These are phyloP conservation scores for Drosophila glabriapex DNA, from an alignment of 2,888 invertebrate genomes.

Conservation along the genomic window DNA sequence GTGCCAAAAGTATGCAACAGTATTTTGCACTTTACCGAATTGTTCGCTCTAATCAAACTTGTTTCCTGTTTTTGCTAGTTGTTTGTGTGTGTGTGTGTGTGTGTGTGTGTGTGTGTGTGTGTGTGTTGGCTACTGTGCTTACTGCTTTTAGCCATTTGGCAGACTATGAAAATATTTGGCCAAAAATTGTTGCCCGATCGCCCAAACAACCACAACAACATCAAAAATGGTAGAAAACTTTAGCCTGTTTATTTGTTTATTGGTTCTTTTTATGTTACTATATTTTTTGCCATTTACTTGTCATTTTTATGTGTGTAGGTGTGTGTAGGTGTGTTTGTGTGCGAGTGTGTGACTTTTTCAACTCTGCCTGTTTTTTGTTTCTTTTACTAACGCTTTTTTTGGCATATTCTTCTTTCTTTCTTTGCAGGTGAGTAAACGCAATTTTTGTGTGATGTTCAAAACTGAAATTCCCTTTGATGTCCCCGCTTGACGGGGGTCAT, in stretches of 20 bases:
- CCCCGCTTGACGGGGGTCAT: neutral
- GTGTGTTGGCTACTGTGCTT: neutral
- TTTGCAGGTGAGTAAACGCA: slow-evolving; percentile 77
- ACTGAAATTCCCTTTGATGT: slow-evolving; percentile 69
- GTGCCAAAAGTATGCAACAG: slow-evolving; percentile 67
- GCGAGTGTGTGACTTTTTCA: neutral
- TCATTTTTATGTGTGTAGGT: slow-evolving; percentile 9
- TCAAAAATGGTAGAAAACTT: slow-evolving; percentile 18
- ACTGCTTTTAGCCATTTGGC: slow-evolving; percentile 23
- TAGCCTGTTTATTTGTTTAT: slow-evolving; percentile 46
- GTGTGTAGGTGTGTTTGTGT: neutral
- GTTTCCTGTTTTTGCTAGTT: slow-evolving; percentile 29
- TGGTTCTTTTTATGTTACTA: slow-evolving; percentile 27
- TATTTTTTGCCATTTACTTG: slow-evolving; percentile 27
- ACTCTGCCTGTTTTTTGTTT: slow-evolving; percentile 11
- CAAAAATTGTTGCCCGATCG: slow-evolving; percentile 39
- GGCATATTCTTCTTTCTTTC: slow-evolving; percentile 29
- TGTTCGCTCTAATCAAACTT: slow-evolving; percentile 70
- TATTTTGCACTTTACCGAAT: slow-evolving; percentile 68
- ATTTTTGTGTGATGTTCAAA: slow-evolving; percentile 60
- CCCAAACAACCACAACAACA: slow-evolving; percentile 2
- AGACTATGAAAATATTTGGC: slow-evolving; percentile 59
- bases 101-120: neutral
- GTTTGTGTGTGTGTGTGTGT: neutral
- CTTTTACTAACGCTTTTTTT: slow-evolving; percentile 30